phyloP scores from a whole-genome alignment of 2,113 vertebrate species.

The Rhinoptilus africanus region DNA sequence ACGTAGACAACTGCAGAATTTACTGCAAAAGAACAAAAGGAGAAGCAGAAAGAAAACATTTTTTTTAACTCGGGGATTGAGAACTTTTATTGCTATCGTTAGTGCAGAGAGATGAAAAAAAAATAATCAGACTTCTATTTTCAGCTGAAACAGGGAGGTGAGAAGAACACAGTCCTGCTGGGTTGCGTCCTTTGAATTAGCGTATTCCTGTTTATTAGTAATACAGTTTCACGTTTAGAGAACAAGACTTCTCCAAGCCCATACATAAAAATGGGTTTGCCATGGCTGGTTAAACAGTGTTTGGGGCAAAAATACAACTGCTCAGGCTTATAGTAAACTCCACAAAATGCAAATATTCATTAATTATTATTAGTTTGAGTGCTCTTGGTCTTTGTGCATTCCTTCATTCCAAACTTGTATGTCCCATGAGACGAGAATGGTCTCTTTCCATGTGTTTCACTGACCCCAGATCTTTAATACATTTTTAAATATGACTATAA shows the following conservation, averaged over 20 bases:
- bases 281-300: background rate
- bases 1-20: constrained; percentile 14
- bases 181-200: background rate
- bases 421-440: background rate
- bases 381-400: background rate
- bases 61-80: background rate
- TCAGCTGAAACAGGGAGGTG: background rate
- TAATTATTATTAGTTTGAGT: background rate
- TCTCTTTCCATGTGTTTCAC: background rate
- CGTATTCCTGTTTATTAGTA: background rate
- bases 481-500: background rate
- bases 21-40: constrained; percentile 12
- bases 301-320: background rate
- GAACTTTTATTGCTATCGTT: constrained; percentile 10
- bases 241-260: background rate
- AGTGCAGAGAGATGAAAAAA: background rate
- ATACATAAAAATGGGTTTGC: background rate
- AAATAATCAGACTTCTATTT: background rate
- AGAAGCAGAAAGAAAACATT: background rate
- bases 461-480: background rate
- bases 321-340: background rate
- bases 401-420: background rate
- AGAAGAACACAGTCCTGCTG: background rate
- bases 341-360: background rate
- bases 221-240: background rate